Evolutionary conservation across 1,140 invertebrate species (phyloP).

Genomic region (Anastrepha ludens): DNA sequence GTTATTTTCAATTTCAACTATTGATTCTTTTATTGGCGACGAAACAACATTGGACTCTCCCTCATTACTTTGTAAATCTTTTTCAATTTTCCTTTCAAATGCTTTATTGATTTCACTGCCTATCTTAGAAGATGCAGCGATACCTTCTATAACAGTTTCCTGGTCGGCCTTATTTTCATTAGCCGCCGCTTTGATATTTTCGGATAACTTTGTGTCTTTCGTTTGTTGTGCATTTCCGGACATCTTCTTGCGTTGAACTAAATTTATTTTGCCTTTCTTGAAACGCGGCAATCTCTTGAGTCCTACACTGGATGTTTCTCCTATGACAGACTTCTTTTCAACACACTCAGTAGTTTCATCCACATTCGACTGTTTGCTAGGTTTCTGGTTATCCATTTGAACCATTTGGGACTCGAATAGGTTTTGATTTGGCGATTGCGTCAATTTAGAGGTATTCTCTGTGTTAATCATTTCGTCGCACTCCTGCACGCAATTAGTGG

Average conservation of each 20-base stretch:
- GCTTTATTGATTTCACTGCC: neutral
- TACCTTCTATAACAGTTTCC: neutral
- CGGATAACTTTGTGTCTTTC: neutral
- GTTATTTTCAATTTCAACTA: neutral
- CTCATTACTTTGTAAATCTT: neutral
- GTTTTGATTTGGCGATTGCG: neutral
- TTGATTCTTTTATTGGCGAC: neutral
- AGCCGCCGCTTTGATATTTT: neutral
- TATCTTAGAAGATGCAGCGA: neutral
- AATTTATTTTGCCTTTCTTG: constrained; percentile 67
- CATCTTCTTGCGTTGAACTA: constrained; percentile 65
- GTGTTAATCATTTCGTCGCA: neutral
- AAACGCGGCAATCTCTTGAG: constrained; percentile 55
- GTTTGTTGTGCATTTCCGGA: neutral
- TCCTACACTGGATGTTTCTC: neutral
- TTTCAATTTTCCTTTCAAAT: neutral
- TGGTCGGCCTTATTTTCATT: neutral
- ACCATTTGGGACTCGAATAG: neutral
- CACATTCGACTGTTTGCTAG: neutral
- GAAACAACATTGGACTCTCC: neutral
- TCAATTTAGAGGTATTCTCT: neutral
- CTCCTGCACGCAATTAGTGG: neutral
- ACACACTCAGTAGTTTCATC: neutral
- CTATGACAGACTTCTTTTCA: neutral
- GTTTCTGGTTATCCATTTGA: neutral